These are phyloP conservation scores for Naso thynnoides DNA, from an alignment of 2,797 vertebrate genomes.

Conservation along the genomic window DNA sequence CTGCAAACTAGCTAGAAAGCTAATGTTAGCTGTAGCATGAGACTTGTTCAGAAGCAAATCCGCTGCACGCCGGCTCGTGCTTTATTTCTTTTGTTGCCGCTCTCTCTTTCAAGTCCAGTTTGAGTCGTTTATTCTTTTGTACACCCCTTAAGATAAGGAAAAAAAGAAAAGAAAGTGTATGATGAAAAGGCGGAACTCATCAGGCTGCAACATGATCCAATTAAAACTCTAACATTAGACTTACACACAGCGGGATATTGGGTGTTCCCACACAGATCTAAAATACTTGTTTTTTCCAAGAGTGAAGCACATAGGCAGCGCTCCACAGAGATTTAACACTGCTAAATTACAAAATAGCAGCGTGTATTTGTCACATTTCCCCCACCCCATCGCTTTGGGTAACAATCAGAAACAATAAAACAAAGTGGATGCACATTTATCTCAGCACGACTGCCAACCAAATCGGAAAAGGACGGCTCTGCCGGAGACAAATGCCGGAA, in stretches of 20 bases:
- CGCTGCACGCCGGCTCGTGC: no score
- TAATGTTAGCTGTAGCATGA: no score
- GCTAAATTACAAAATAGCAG: conserved; percentile 61
- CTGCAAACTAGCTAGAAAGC: no score
- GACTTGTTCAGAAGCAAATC: no score
- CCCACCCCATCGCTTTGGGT: conserved; percentile 16
- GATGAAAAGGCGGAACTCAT: conserved; percentile 2
- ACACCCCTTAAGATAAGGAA: background rate
- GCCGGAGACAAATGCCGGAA: conserved; percentile 52
- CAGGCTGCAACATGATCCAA: conserved; percentile 29
- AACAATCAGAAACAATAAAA: conserved; percentile 72
- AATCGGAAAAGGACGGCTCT: conserved; percentile 56
- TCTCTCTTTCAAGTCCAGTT: no score
- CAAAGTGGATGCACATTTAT: conserved; percentile 69
- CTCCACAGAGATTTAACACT: conserved; percentile 41
- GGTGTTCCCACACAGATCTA: conserved; percentile 34
- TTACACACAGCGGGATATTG: conserved; percentile 54
- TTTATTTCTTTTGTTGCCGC: no score
- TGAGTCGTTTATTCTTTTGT: background rate
- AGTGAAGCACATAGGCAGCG: conserved; percentile 39
- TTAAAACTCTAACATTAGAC: conserved; percentile 43
- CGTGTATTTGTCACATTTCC: conserved; percentile 49
- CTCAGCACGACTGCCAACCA: conserved; percentile 64
- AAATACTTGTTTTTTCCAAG: conserved; percentile 61
- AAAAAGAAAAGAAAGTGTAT: background rate